Conservation (phyloP, 2,888 invertebrate species). For the Phanerotoma sp. region DNA sequence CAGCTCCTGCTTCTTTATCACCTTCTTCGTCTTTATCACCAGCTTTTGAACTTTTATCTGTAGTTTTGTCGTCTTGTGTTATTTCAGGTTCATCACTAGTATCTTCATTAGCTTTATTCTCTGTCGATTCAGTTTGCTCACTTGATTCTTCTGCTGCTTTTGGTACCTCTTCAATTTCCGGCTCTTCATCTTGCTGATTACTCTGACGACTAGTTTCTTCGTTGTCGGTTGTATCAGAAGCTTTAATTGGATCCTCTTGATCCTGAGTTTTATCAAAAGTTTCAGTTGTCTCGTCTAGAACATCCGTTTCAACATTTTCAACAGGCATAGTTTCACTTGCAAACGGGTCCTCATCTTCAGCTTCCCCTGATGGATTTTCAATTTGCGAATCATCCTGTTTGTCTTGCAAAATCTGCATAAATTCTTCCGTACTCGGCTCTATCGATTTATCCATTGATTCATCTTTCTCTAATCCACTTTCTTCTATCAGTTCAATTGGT, state of each 20-base stretch:
- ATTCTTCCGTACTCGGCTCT: constrained; percentile 39
- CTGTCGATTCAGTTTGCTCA: constrained; percentile 12
- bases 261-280: too few relatives aligned
- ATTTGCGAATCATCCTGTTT: constrained; percentile 49
- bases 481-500: too few relatives aligned
- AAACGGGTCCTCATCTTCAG: constrained; percentile 55
- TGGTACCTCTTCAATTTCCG: constrained; percentile 25
- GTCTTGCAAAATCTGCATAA: constrained; percentile 52
- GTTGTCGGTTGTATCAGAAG: constrained; percentile 29
- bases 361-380: constrained; percentile 49
- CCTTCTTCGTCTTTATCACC: constrained; percentile 27
- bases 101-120: neutral
- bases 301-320: constrained; percentile 45
- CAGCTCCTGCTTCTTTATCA: neutral
- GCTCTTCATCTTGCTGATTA: constrained; percentile 20
- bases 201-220: constrained; percentile 11
- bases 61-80: too few relatives aligned
- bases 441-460: too few relatives aligned
- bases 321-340: constrained; percentile 46
- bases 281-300: constrained; percentile 54
- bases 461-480: too few relatives aligned
- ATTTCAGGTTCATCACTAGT: too few relatives aligned
- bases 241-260: constrained; percentile 43
- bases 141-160: neutral
- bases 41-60: constrained; percentile 21